Percentiles rank a stretch among this genome's conserved stretches.
Conservation (phyloP, 2,113 vertebrate species). For the Mungos mungo region DNA sequence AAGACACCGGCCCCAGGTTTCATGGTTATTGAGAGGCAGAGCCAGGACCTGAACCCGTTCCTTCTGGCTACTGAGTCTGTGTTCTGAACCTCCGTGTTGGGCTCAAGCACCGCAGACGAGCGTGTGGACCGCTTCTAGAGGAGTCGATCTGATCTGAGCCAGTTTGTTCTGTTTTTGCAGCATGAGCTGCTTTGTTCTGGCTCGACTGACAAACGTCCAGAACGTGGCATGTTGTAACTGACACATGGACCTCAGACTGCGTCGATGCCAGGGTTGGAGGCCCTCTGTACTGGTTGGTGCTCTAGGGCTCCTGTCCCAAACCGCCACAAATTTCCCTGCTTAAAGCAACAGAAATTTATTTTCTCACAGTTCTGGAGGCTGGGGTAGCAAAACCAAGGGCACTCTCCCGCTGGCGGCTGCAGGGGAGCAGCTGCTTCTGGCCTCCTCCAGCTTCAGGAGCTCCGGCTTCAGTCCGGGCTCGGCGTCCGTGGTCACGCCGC, state of each 20-base stretch:
- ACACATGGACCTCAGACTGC: not conserved
- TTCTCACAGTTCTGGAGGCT: not conserved
- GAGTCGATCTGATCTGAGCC: not conserved
- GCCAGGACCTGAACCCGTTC: not conserved
- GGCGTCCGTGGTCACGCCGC: not conserved
- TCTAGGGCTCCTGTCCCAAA: not conserved
- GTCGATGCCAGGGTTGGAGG: not conserved
- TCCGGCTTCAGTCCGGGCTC: not conserved
- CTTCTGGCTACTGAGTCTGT: not conserved
- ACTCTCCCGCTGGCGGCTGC: not conserved
- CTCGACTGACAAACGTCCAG: too few relatives aligned
- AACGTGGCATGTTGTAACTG: accelerated
- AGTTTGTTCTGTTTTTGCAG: not conserved
- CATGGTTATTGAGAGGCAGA: not conserved
- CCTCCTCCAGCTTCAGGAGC: not conserved
- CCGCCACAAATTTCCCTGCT: not conserved
- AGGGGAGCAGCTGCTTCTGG: not conserved
- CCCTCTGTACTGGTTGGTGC: not conserved
- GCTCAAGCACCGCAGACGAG: not conserved
- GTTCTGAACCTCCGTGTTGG: accelerated
- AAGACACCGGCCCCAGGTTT: not conserved
- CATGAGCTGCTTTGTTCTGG: not conserved
- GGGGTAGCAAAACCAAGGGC: not conserved
- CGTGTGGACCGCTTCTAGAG: not conserved
- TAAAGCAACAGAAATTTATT: not conserved